Percentiles rank a stretch among this genome's conserved stretches.
Evolutionary conservation across 2,113 vertebrate genomes (phyloP).

Genomic region (Ciconia maguari): DNA sequence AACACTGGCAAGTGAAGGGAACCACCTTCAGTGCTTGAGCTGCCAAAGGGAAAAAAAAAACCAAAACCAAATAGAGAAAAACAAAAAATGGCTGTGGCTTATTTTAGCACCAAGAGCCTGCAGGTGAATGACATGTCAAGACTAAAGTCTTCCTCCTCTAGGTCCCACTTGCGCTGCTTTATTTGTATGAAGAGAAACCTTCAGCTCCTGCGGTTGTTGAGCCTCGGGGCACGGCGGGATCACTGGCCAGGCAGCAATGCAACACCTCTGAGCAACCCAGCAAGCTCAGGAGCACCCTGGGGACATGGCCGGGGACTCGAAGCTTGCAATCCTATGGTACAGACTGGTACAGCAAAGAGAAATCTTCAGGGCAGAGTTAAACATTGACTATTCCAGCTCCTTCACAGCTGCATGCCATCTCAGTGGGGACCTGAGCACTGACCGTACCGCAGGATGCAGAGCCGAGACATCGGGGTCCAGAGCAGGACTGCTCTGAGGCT

Average conservation of each 20-base stretch:
- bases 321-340: not conserved
- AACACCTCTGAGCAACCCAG: not conserved
- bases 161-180: not conserved
- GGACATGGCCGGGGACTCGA: rapidly evolving
- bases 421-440: not conserved
- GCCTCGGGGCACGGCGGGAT: rapidly evolving
- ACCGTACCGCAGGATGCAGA: not conserved
- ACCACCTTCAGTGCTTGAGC: not conserved
- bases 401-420: not conserved
- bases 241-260: not conserved
- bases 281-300: not conserved
- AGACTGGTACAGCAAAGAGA: not conserved
- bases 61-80: not conserved
- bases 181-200: not conserved
- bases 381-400: not conserved
- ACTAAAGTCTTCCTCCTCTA: not conserved
- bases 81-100: not conserved
- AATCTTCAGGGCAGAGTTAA: not conserved
- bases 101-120: not conserved
- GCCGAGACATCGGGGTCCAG: not conserved
- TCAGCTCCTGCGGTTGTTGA: not conserved
- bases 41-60: not conserved
- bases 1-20: not conserved
- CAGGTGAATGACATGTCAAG: not conserved
- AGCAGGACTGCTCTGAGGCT: not conserved